Evolutionary conservation across 2,113 vertebrate species (phyloP).

Genomic region (Zeus faber): DNA sequence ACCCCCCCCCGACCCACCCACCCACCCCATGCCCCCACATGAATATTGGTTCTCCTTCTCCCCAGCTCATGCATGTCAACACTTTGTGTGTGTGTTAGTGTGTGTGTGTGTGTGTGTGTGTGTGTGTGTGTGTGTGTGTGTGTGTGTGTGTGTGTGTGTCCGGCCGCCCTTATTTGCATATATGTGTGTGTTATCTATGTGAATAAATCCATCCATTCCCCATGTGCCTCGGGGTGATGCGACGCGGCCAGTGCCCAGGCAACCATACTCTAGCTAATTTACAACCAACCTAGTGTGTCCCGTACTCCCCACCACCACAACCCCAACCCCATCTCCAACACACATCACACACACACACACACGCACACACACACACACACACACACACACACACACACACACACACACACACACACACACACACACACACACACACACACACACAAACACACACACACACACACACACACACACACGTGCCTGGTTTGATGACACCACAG

Average conservation of each 20-base stretch:
- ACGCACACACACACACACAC: slow-evolving; percentile 22
- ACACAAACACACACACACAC: slow-evolving; percentile 18
- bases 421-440: slow-evolving; percentile 21
- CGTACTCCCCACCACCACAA: slow-evolving; percentile 21
- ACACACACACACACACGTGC: slow-evolving; percentile 31
- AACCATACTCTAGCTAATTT: slow-evolving; percentile 92
- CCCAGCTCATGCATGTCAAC: slow-evolving; percentile 84
- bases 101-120: slow-evolving; percentile 45
- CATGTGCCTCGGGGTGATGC: slow-evolving; percentile 86
- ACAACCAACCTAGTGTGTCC: slow-evolving; percentile 86
- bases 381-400: slow-evolving; percentile 18
- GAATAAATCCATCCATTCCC: slow-evolving; percentile 95
- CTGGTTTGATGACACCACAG: slow-evolving; percentile 81
- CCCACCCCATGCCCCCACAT: slow-evolving; percentile 84
- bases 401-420: slow-evolving; percentile 26
- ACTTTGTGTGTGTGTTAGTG: slow-evolving; percentile 42
- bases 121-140: slow-evolving; percentile 20
- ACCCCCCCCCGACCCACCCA: slow-evolving; percentile 65
- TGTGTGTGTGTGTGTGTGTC: neutral
- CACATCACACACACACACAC: slow-evolving; percentile 20
- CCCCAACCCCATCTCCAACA: neutral
- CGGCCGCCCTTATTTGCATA: no score
- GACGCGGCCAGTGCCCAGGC: slow-evolving; percentile 78
- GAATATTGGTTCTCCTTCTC: slow-evolving; percentile 68
- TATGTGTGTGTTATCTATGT: slow-evolving; percentile 89